Percentiles rank a stretch among this genome's conserved stretches.
Evolutionary conservation across 2,113 vertebrate species (phyloP).

Genomic region (Craseonycteris thonglongyai): DNA sequence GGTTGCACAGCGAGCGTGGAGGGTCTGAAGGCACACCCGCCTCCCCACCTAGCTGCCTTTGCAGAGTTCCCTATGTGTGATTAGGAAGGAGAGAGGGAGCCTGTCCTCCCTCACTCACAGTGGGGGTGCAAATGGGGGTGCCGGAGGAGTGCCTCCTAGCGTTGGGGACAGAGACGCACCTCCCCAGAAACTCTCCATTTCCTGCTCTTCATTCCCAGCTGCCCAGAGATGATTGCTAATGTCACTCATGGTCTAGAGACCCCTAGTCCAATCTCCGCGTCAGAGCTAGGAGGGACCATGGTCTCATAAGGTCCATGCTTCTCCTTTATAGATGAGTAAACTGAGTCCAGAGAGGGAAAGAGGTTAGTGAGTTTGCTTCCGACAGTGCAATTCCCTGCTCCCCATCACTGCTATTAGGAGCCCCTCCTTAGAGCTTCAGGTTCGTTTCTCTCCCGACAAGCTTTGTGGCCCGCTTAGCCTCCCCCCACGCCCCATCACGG

Average conservation of each 20-base stretch:
- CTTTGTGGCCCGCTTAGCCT: neutral
- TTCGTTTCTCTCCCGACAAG: neutral
- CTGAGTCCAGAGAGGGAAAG: neutral
- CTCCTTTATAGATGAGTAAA: neutral
- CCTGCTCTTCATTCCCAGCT: neutral
- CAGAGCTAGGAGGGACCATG: neutral
- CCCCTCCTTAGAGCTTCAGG: neutral
- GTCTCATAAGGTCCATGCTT: neutral
- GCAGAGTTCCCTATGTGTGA: neutral
- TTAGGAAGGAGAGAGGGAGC: neutral
- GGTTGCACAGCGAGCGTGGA: neutral
- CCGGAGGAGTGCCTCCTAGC: neutral
- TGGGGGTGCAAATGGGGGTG: accelerated
- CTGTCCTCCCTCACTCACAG: neutral
- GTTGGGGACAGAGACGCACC: neutral
- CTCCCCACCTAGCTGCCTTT: neutral
- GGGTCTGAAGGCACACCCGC: accelerated
- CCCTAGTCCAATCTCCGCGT: neutral
- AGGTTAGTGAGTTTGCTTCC: neutral
- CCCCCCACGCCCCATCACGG: neutral
- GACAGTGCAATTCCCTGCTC: neutral
- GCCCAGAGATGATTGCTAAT: neutral
- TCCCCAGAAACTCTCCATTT: neutral
- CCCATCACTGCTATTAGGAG: neutral
- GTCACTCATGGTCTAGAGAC: neutral